These are phyloP conservation scores for Drosophila gunungcola DNA, from an alignment of 1,140 invertebrate species.

Conservation along the genomic window DNA sequence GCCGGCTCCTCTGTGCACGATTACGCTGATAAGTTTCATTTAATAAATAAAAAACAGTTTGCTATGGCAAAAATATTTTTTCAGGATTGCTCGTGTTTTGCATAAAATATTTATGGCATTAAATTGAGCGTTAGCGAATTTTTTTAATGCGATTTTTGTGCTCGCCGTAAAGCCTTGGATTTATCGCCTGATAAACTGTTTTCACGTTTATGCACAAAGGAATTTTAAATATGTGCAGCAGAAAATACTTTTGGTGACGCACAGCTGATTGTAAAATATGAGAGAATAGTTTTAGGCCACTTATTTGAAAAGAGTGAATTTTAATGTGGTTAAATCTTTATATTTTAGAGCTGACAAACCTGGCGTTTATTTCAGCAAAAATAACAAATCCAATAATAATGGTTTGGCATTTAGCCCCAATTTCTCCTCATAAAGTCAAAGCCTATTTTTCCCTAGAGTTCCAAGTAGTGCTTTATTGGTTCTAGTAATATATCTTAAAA, in stretches of 20 bases:
- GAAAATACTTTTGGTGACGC: not conserved
- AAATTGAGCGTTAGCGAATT: conserved; percentile 58
- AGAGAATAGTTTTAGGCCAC: not conserved
- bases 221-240: conserved; percentile 27
- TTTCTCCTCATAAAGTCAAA: not conserved
- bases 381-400: no score
- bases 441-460: conserved; percentile 53
- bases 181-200: conserved; percentile 57
- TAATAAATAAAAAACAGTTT: conserved; percentile 31
- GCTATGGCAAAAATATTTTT: conserved; percentile 39
- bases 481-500: conserved; percentile 40
- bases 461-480: conserved; percentile 58
- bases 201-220: conserved; percentile 44
- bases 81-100: conserved; percentile 43
- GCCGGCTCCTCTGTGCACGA: conserved; percentile 17
- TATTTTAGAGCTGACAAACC: no score
- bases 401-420: no score
- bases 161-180: conserved; percentile 12
- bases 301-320: not conserved
- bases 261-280: not conserved
- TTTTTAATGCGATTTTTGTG: conserved; percentile 20
- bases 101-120: conserved; percentile 74
- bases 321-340: not conserved
- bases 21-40: conserved; percentile 68
- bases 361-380: no score